Evolutionary conservation across 2,888 invertebrate genomes (phyloP), one percentile per base, ranked within the genome.

Genomic region (Volucella inflata): DNA sequence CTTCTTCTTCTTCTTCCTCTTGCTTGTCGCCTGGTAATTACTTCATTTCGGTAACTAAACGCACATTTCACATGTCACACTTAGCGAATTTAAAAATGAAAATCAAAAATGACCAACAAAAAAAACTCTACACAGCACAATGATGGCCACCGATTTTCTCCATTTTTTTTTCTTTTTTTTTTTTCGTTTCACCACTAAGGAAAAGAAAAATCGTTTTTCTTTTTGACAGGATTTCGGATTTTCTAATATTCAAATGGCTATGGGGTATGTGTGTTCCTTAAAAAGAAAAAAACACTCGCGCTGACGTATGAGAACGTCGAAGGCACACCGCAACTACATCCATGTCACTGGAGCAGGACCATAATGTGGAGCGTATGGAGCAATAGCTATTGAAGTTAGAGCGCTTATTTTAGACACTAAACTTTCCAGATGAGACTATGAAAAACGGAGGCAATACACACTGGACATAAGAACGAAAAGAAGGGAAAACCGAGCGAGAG

Each of bases 51-150:
- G 57, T 78, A 16, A 3, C 50, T 16, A 62, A 77, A 77, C 72
- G 85, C 81, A 77, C 85, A 81, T 80, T 85, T 76, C 72, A 70
- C 70, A 77, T 74, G 74, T 48, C 71, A 82, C 50, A 82, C 50
- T 74, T 55, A 46, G 44, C 16, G 53, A 30, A 36, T 64, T 53
- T 57, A 48, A 36, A 55, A 59, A 51, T 17, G 16, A 51, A 71
- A 30, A 30, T 30, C 30, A 30, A 30, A 30, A 60, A 17, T n/a
- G 11, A 59, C 3, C 51, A 10, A n/a, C n/a, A n/a, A 16, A 21
- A 53, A 14, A 16, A 48, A 53, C 9, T 70, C 53, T 68, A 60
- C 60, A 77, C 60, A 30, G 46, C 68, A 60, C 51, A 10, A 60
- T 30, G 51, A 60, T 36, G 44, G 59, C 44, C 64, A 64, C 70